These are phyloP conservation scores for Chlorocebus sabaeus DNA, from an alignment of 2,113 vertebrate genomes.

Conservation along the genomic window DNA sequence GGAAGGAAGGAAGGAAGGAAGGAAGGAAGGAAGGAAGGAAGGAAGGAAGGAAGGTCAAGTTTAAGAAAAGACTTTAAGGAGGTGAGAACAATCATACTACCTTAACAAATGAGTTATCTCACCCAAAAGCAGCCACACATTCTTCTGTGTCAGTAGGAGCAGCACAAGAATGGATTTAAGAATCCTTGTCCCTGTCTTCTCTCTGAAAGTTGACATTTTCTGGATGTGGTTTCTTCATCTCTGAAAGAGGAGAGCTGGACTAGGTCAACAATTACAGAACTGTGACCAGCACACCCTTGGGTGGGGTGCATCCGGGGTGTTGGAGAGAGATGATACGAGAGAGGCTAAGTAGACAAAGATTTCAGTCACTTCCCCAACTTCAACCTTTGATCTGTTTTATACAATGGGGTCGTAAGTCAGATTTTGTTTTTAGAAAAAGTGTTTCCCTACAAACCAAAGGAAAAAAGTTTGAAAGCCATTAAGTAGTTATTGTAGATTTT, in stretches of 20 bases:
- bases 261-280: not conserved
- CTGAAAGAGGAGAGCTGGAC: not conserved
- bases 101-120: not conserved
- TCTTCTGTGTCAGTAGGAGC: not conserved
- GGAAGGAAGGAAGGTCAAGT: not conserved
- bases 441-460: not conserved
- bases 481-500: not conserved
- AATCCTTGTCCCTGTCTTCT: not conserved
- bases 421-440: not conserved
- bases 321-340: fast-evolving
- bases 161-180: not conserved
- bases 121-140: not conserved
- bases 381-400: not conserved
- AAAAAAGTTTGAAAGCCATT: not conserved
- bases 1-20: too few relatives aligned
- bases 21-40: too few relatives aligned
- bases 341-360: not conserved
- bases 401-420: not conserved
- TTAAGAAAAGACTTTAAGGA: not conserved
- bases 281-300: too few relatives aligned
- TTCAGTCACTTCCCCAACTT: not conserved
- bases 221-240: not conserved
- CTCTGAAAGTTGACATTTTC: not conserved
- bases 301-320: fast-evolving
- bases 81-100: not conserved